phyloP scores from a whole-genome alignment of 2,888 invertebrate species.

The Cheilosia soror region DNA sequence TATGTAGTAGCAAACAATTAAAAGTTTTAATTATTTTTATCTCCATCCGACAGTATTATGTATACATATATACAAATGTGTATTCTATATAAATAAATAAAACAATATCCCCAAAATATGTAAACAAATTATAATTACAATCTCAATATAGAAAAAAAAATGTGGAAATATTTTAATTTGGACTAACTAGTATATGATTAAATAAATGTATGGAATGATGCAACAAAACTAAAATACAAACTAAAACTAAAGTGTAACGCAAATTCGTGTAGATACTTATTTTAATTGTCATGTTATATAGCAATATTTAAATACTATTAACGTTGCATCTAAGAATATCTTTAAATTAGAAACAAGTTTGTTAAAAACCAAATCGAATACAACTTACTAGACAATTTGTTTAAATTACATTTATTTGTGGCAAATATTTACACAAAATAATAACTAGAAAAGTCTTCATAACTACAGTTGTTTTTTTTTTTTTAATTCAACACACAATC shows the following conservation, averaged over 20 bases:
- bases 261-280: slow-evolving; percentile 33
- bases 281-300: slow-evolving; percentile 38
- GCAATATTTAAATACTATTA: slow-evolving; percentile 25
- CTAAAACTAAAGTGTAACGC: slow-evolving; percentile 26
- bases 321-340: slow-evolving; percentile 23
- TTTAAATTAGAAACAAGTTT: slow-evolving; percentile 22
- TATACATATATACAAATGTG: too few species aligned
- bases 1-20: too few species aligned
- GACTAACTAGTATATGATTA: not conserved
- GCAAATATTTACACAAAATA: slow-evolving; percentile 49
- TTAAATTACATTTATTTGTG: slow-evolving; percentile 60
- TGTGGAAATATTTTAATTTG: not conserved
- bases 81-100: too few species aligned
- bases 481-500: slow-evolving; percentile 32
- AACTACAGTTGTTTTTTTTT: slow-evolving; percentile 20
- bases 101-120: too few species aligned
- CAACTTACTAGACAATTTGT: slow-evolving; percentile 24
- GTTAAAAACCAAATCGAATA: slow-evolving; percentile 32
- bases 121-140: too few species aligned
- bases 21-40: too few species aligned
- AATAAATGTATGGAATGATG: slow-evolving; percentile 53
- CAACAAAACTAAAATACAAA: slow-evolving; percentile 54
- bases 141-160: not conserved
- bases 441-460: slow-evolving; percentile 30
- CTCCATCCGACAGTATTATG: too few species aligned